A percentile compares a stretch with the other conserved stretches of the same genome.
phyloP scores from a whole-genome alignment of 2,888 invertebrate species.

The Andrena dorsata region DNA sequence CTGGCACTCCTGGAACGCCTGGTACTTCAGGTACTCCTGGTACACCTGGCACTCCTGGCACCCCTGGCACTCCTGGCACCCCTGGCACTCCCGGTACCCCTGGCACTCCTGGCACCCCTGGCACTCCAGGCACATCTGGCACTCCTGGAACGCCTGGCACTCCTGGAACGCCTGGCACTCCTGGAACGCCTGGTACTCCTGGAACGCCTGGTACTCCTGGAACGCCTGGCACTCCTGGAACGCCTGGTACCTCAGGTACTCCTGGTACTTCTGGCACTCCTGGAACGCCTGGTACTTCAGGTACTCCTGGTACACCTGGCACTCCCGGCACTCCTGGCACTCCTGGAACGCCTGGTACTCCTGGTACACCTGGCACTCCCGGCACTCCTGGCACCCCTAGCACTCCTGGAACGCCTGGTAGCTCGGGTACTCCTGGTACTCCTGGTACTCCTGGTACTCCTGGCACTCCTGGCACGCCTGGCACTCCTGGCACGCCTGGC shows the following conservation, averaged over 20 bases:
- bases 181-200: conserved; percentile 67
- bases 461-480: conserved; percentile 61
- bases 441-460: conserved; percentile 48
- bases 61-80: conserved; percentile 51
- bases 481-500: conserved; percentile 64
- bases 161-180: conserved; percentile 47
- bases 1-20: conserved; percentile 38
- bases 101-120: conserved; percentile 46
- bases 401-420: conserved; percentile 46
- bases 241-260: conserved; percentile 46
- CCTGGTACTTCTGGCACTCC: conserved; percentile 67
- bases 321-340: conserved; percentile 64
- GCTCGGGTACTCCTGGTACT: rapidly evolving
- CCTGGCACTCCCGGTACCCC: conserved; percentile 59
- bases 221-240: conserved; percentile 42
- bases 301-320: conserved; percentile 53
- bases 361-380: conserved; percentile 58
- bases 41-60: conserved; percentile 51
- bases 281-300: conserved; percentile 45
- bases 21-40: conserved; percentile 55
- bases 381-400: conserved; percentile 62
- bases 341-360: conserved; percentile 40
- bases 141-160: conserved; percentile 61
- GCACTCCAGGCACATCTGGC: conserved; percentile 64
- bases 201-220: conserved; percentile 67